phyloP scores from a whole-genome alignment of 1,140 invertebrate species.

The Maconellicoccus hirsutus region DNA sequence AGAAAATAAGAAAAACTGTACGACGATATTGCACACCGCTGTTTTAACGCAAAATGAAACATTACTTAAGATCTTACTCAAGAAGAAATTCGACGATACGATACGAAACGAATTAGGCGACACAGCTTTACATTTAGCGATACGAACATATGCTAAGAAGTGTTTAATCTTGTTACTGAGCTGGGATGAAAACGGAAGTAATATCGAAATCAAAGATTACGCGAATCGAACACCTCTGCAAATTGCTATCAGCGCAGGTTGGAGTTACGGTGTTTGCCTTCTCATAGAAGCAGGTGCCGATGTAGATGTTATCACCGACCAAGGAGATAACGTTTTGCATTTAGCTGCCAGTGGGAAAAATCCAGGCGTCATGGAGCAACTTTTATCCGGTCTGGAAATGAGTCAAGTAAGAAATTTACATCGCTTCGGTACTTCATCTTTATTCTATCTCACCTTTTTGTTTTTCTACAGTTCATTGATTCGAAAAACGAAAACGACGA shows the following conservation, averaged over 20 bases:
- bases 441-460: background rate
- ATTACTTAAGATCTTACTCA: constrained; percentile 35
- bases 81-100: constrained; percentile 32
- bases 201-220: constrained; percentile 40
- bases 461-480: constrained; percentile 29
- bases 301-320: constrained; percentile 48
- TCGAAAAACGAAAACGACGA: constrained; percentile 36
- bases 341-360: constrained; percentile 46
- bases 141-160: constrained; percentile 36
- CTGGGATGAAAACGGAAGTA: constrained; percentile 30
- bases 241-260: constrained; percentile 56
- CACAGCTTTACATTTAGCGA: constrained; percentile 48
- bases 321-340: constrained; percentile 44
- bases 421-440: too few relatives aligned
- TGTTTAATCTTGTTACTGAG: constrained; percentile 37
- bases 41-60: constrained; percentile 29
- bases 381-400: constrained; percentile 44
- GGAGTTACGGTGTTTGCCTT: constrained; percentile 43
- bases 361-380: constrained; percentile 45
- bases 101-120: constrained; percentile 43
- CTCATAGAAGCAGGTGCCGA: constrained; percentile 56
- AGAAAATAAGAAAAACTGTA: too few relatives aligned
- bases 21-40: constrained; percentile 25
- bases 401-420: constrained; percentile 31
- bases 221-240: constrained; percentile 64